phyloP scores from a whole-genome alignment of 2,888 invertebrate genomes.

The Galeopsomyia nigrocyanea region DNA sequence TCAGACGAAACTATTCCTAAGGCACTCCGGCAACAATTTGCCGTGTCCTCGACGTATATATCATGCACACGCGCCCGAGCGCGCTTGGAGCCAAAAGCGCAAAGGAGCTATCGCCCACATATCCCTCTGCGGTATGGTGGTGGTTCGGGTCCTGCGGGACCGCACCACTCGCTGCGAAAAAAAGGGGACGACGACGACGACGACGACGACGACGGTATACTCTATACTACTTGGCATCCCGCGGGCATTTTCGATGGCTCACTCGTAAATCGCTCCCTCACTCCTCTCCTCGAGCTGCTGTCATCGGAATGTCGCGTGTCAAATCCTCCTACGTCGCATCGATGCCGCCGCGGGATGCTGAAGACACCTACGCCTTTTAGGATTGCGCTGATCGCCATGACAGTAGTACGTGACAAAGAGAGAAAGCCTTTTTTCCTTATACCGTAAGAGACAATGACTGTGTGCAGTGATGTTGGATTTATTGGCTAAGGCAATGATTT shows the following conservation, averaged over 20 bases:
- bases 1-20: background rate
- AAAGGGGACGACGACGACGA: constrained; percentile 14
- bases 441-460: no score
- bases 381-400: constrained; percentile 32
- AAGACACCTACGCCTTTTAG: no score
- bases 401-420: background rate
- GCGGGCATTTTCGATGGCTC: constrained; percentile 29
- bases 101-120: constrained; percentile 5
- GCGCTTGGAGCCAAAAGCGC: constrained; percentile 13
- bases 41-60: no score
- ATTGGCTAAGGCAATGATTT: no score
- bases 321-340: constrained; percentile 54
- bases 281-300: constrained; percentile 31
- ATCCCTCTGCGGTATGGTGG: background rate
- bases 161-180: constrained; percentile 9
- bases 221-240: constrained; percentile 22
- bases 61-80: no score
- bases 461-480: no score
- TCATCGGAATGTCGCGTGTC: constrained; percentile 55
- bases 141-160: constrained; percentile 17
- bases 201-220: background rate
- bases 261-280: constrained; percentile 48
- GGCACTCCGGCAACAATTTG: background rate
- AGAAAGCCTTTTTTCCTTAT: no score
- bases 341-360: constrained; percentile 50